These are phyloP conservation scores for Tetragonula clypearis DNA, from an alignment of 1,140 invertebrate genomes.

Conservation along the genomic window DNA sequence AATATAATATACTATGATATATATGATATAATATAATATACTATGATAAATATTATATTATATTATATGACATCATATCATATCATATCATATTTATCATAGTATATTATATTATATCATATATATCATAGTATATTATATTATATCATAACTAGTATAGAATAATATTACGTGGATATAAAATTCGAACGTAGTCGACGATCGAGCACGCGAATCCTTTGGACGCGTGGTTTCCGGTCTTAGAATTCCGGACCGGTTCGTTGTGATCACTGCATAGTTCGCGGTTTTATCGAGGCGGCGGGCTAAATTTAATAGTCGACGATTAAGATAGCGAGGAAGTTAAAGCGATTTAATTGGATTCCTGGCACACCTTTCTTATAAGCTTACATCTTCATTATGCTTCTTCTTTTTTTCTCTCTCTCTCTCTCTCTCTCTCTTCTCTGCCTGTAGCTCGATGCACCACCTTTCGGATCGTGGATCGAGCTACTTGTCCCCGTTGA, in stretches of 20 bases:
- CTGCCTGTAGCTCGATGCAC: neutral
- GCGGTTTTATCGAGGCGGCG: constrained; percentile 1
- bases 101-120: no score
- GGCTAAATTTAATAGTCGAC: constrained; percentile 11
- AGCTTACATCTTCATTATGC: neutral
- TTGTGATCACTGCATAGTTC: constrained; percentile 5
- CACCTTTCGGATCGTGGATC: neutral
- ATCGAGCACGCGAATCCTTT: neutral
- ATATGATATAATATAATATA: no score
- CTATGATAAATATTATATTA: no score
- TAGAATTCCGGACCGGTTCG: constrained; percentile 1
- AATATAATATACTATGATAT: no score
- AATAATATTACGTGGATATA: no score
- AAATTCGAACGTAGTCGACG: neutral
- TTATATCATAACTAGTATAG: no score
- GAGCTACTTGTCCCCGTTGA: neutral
- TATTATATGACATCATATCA: no score
- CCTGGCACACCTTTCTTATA: constrained; percentile 21
- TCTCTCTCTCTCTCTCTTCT: neutral
- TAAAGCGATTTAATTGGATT: constrained; percentile 29
- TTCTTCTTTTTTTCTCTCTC: neutral
- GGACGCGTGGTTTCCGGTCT: neutral
- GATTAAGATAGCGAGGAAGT: constrained; percentile 22
- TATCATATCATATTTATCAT: no score
- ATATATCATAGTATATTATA: no score